Evolutionary conservation across 2,113 vertebrate genomes (phyloP).

Genomic region (Diadophis punctatus): DNA sequence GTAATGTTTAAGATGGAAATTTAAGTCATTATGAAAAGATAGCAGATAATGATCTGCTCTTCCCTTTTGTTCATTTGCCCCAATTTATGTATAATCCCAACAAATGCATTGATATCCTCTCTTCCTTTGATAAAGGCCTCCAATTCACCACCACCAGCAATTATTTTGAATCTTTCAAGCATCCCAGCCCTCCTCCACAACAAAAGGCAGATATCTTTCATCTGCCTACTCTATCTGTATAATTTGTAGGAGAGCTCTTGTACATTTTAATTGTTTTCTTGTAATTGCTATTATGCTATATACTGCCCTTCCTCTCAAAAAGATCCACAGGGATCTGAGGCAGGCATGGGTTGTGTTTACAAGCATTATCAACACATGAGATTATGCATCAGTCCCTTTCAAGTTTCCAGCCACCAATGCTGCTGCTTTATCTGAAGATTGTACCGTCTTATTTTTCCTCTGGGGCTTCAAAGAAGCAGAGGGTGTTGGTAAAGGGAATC

Average conservation of each 20-base stretch:
- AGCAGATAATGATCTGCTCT: neutral
- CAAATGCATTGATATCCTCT: neutral
- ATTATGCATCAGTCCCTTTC: neutral
- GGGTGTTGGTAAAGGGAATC: neutral
- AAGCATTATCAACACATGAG: neutral
- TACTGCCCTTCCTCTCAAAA: neutral
- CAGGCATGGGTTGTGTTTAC: neutral
- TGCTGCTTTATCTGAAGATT: neutral
- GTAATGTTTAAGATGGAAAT: neutral
- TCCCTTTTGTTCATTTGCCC: neutral
- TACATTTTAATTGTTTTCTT: neutral
- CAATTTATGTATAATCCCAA: neutral
- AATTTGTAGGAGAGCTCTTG: neutral
- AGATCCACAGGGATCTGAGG: neutral
- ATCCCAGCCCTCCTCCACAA: neutral
- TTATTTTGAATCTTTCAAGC: neutral
- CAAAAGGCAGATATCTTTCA: neutral
- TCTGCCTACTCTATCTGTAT: neutral
- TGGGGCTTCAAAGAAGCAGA: too few species aligned
- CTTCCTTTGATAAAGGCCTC: neutral
- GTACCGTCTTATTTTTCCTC: neutral
- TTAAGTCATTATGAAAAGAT: neutral
- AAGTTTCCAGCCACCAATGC: neutral
- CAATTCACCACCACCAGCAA: neutral
- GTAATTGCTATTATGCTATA: neutral